Conservation (phyloP, 2,113 vertebrate species). For the Corythornis vintsioides region DNA sequence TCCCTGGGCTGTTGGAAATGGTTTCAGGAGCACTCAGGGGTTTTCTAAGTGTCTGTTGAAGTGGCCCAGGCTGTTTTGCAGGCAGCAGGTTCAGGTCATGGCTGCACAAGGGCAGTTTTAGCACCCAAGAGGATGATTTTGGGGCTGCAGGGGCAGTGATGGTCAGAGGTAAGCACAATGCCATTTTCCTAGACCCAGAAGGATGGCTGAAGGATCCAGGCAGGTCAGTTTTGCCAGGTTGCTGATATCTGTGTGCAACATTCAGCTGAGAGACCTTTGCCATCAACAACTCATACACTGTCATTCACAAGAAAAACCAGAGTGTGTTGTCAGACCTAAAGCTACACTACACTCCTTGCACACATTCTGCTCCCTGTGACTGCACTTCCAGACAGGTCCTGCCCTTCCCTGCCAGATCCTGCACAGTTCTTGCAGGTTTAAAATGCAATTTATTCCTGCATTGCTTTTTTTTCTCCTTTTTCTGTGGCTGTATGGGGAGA, state of each 20-base stretch:
- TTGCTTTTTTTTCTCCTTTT: fast-evolving
- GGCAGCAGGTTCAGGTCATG: not conserved
- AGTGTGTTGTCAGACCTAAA: not conserved
- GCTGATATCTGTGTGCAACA: not conserved
- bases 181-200: not conserved
- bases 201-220: not conserved
- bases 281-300: not conserved
- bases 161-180: not conserved
- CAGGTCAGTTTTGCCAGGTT: not conserved
- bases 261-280: not conserved
- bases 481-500: not conserved
- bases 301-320: not conserved
- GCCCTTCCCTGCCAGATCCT: not conserved
- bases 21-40: not conserved
- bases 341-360: not conserved
- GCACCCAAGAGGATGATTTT: not conserved
- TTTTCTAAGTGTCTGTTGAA: not conserved
- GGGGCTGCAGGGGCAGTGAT: not conserved
- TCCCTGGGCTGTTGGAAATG: not conserved
- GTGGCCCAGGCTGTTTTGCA: not conserved
- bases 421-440: not conserved
- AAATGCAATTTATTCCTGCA: not conserved
- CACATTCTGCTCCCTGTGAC: not conserved
- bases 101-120: not conserved
- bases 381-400: not conserved